phyloP scores from a whole-genome alignment of 2,113 vertebrate species.

The Acanthochromis polyacanthus region DNA sequence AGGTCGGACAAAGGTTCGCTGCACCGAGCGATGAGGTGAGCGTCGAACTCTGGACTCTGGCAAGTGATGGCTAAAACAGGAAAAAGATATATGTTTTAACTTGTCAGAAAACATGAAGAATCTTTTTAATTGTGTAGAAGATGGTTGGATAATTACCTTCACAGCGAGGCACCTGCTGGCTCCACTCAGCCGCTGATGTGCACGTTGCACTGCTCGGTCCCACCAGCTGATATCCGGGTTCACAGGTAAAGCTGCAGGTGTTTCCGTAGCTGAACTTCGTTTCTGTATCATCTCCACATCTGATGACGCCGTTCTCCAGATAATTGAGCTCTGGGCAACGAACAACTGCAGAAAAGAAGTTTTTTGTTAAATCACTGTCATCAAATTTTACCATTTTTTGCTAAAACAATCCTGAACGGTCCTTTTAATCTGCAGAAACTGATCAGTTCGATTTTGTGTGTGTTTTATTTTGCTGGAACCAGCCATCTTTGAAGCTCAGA shows the following conservation, averaged over 20 bases:
- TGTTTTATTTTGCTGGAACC: too few relatives aligned
- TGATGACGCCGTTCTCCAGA: conserved; percentile 66
- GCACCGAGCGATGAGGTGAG: conserved; percentile 55
- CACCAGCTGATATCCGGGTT: conserved; percentile 73
- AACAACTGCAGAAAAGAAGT: conserved; percentile 61
- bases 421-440: too few relatives aligned
- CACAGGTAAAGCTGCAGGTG: conserved; percentile 85
- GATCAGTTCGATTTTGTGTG: too few relatives aligned
- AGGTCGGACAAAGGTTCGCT: conserved; percentile 34
- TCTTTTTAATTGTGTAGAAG: background rate
- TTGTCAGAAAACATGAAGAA: background rate
- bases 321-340: conserved; percentile 57
- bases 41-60: conserved; percentile 36
- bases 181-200: conserved; percentile 82
- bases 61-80: conserved; percentile 69
- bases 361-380: background rate
- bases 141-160: conserved; percentile 74
- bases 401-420: too few relatives aligned
- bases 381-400: too few relatives aligned
- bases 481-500: too few relatives aligned
- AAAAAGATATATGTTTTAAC: background rate
- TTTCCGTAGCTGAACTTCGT: conserved; percentile 80
- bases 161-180: conserved; percentile 78
- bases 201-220: conserved; percentile 77
- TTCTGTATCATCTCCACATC: conserved; percentile 78